Evolutionary conservation across 92 coral and sea anemone genomes (phyloP), one percentile per base, ranked within the genome.

Genomic region (Zoanthus solanderi): DNA sequence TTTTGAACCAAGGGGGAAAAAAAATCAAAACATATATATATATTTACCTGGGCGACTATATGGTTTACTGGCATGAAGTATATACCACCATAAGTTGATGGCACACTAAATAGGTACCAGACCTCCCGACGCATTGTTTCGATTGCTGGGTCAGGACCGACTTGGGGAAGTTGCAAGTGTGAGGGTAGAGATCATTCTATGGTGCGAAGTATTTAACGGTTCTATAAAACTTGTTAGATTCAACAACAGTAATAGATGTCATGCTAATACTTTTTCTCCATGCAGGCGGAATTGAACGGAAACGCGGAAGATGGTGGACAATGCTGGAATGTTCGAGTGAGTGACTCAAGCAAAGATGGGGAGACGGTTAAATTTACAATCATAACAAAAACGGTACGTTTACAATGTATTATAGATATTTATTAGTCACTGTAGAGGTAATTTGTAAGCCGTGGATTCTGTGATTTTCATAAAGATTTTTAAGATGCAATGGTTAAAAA

Each of bases 331-430:
- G 63, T 81, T 5, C 74, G 75, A 23, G 85, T 81, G 13, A 81
- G 85, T 50, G 85, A 81, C 75, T 81, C 85, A 23, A 81, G 85
- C 60, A 81, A 81, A 56, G 85, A 81, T 15, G 85, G 85, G 14
- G 85, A 81, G 74, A 65, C 75, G 7, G 85, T 81, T 17, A 81
- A 81, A 32, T 81, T 81, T 50, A 81, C 85, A 4, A 42, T 81
- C 85, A 81, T 81, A 45, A 81, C 85, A 81, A 81, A 81, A 81
- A 81, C 85, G 85, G 85, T 81, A 45, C 23, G 85, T 37, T 37
- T 37, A 37, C 42, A 37, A 37, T 81, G n/a, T 30, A 4, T 63
- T 63, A 18, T 63, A 7, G 69, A 28, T n/a, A 8, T 63, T 23
- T 16, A 17, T 63, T 63, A 63, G 29, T 63, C 31, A 63, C 8